Evolutionary conservation across 2,797 vertebrate genomes (phyloP), one percentile per base, ranked within the genome.

Genomic region (Gymnothorax reevesii): DNA sequence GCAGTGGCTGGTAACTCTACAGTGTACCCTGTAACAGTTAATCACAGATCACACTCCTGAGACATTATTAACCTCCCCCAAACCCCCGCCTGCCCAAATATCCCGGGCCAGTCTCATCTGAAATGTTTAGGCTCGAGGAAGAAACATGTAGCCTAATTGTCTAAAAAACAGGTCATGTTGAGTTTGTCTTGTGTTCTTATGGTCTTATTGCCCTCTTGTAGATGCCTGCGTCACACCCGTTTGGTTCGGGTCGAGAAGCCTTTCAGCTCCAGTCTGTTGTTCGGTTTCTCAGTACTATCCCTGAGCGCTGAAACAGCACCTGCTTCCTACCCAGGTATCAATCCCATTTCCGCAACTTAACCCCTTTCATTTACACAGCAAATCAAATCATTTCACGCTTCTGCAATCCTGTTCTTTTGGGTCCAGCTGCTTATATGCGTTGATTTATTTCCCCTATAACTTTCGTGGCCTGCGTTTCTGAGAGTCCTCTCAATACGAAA

Each of bases 1-100:
- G 95, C 95, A 95, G 95, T 95, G 93, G 95, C 94, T 93, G 94
- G 92, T 96, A 94, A 94, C 94, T 93, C 93, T 89, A 91, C 91
- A 92, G 60, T 79, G 49, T 84, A 59, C 83, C 69, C 94, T 93
- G 93, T 93, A 94, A 94, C 94, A 92, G 94, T 94, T 95, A 94
- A 95, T 95, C 94, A 94, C 93, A 94, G 93, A 83, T 83, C 80
- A 83, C 80, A 17, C 80, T 57, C 80, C 59, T 1, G 80, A 83
- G 80, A 6, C 80, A 20, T 49, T 79, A 79, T 52, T 20, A 27
- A 27, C 71, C 33, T 8, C 66, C 25, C 66, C 7, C 22, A 7
- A 8, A 10, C 4, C 69, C 33, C 33, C 3, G 4, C 13, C 27
- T 17, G 13, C 73, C 5, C 33, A 4, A 75, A 75, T 49, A 75